Percentiles rank a stretch among this genome's conserved stretches.
Evolutionary conservation across 2,797 vertebrate species (phyloP).

Genomic region (Premnoplex brunnescens): DNA sequence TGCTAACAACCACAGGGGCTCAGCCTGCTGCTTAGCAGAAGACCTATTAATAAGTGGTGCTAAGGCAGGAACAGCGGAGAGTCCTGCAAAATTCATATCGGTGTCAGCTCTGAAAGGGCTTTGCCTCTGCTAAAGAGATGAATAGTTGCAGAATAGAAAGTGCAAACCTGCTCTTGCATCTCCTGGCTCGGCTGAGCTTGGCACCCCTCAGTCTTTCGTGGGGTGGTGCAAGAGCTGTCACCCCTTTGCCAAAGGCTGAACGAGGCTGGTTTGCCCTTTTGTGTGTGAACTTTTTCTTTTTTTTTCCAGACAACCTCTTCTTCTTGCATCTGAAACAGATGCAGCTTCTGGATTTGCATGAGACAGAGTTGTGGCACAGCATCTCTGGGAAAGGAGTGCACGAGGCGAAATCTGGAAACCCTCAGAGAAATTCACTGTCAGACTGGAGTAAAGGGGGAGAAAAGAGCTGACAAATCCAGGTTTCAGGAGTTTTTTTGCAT

Average conservation of each 20-base stretch:
- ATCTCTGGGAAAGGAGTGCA: neutral
- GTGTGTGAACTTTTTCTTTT: neutral
- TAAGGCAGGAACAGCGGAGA: neutral
- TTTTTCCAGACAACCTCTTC: neutral
- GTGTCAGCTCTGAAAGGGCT: neutral
- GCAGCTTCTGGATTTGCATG: neutral
- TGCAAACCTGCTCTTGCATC: neutral
- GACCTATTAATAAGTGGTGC: neutral
- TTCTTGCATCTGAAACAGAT: constrained; percentile 31
- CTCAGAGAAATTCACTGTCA: constrained; percentile 50
- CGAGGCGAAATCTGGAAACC: neutral
- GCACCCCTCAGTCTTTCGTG: neutral
- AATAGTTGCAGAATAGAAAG: neutral
- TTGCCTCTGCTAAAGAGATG: neutral
- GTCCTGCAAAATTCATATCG: neutral
- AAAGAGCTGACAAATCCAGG: rapidly evolving
- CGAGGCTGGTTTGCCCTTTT: neutral
- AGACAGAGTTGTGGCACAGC: neutral
- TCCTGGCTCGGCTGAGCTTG: neutral
- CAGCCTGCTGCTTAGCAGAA: neutral
- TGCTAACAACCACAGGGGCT: neutral
- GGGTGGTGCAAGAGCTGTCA: neutral
- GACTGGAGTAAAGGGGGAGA: neutral
- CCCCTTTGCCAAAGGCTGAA: neutral
- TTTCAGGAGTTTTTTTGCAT: neutral